A percentile compares a stretch with the other conserved stretches of the same genome.
These are phyloP conservation scores for Diorhabda sublineata DNA, from an alignment of 1,140 invertebrate genomes.

Conservation along the genomic window DNA sequence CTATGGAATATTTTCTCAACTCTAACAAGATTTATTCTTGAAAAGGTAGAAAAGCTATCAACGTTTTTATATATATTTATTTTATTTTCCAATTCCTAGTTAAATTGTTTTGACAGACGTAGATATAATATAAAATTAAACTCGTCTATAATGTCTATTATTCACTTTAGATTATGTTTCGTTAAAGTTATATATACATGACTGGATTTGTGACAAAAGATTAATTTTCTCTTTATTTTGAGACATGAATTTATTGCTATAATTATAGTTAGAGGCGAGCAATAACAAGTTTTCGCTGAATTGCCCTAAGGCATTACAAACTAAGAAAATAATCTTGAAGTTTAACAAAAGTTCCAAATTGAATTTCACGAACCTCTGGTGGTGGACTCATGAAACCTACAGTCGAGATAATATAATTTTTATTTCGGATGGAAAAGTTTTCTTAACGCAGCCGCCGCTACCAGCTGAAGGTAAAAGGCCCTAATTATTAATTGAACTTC, in stretches of 20 bases:
- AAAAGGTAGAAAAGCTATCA: too few species aligned
- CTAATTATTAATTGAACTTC: slow-evolving; percentile 14
- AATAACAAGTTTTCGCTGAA: slow-evolving; percentile 1
- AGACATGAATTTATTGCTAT: background rate
- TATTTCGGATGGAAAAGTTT: slow-evolving; percentile 10
- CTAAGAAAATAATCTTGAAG: slow-evolving; percentile 1
- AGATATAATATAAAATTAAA: too few species aligned
- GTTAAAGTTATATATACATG: too few species aligned
- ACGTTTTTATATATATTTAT: too few species aligned
- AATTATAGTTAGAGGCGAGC: background rate
- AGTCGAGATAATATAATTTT: slow-evolving; percentile 10
- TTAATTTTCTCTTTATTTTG: too few species aligned
- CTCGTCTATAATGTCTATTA: too few species aligned
- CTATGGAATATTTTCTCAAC: too few species aligned
- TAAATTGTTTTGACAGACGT: too few species aligned
- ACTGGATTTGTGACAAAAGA: too few species aligned
- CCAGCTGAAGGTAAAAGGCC: slow-evolving; percentile 1
- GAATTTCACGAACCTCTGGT: slow-evolving; percentile 9
- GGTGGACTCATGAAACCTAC: slow-evolving; percentile 7
- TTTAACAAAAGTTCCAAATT: slow-evolving; percentile 13
- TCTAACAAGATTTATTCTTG: too few species aligned
- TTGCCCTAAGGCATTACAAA: background rate
- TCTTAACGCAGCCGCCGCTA: background rate
- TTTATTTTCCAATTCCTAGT: too few species aligned
- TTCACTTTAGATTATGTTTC: too few species aligned